A percentile compares a stretch with the other conserved stretches of the same genome.
Evolutionary conservation across 2,888 invertebrate species (phyloP).

Genomic region (Drosophila diplacantha): DNA sequence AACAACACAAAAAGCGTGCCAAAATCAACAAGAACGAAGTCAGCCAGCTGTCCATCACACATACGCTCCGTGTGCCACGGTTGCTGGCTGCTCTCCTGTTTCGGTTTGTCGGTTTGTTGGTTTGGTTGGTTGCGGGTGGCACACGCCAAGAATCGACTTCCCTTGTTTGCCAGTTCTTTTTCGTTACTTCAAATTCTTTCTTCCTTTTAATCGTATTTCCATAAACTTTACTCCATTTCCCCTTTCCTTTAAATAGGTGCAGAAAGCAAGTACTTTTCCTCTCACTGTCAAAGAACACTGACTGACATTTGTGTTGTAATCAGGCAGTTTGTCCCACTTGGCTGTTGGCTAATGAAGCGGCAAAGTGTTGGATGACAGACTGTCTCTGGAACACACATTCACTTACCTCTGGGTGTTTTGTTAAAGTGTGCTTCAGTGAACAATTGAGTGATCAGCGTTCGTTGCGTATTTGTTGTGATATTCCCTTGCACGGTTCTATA

Average conservation of each 20-base stretch:
- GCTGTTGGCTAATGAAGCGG: slow-evolving; percentile 55
- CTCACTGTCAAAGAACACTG: neutral
- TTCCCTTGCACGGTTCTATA: neutral
- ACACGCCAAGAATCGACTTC: neutral
- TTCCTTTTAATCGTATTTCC: neutral
- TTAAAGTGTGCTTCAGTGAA: slow-evolving; percentile 42
- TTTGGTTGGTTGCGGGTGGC: neutral
- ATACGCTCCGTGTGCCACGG: slow-evolving; percentile 37
- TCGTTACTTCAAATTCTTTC: neutral
- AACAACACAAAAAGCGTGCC: slow-evolving; percentile 33
- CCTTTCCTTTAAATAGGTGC: neutral
- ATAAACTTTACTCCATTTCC: neutral
- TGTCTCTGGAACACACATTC: slow-evolving; percentile 2
- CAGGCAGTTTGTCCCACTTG: slow-evolving; percentile 15
- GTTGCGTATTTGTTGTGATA: slow-evolving; percentile 16
- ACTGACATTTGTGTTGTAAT: slow-evolving; percentile 46
- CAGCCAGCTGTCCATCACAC: slow-evolving; percentile 34
- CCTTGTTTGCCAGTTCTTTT: neutral
- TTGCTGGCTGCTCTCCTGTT: neutral
- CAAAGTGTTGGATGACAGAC: slow-evolving; percentile 61
- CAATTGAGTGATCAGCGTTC: slow-evolving; percentile 52
- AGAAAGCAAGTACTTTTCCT: neutral
- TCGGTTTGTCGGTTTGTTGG: neutral
- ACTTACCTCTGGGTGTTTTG: slow-evolving; percentile 18
- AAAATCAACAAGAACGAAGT: slow-evolving; percentile 40